Evolutionary conservation across 2,113 vertebrate genomes (phyloP).

Genomic region (Lipotes vexillifer): DNA sequence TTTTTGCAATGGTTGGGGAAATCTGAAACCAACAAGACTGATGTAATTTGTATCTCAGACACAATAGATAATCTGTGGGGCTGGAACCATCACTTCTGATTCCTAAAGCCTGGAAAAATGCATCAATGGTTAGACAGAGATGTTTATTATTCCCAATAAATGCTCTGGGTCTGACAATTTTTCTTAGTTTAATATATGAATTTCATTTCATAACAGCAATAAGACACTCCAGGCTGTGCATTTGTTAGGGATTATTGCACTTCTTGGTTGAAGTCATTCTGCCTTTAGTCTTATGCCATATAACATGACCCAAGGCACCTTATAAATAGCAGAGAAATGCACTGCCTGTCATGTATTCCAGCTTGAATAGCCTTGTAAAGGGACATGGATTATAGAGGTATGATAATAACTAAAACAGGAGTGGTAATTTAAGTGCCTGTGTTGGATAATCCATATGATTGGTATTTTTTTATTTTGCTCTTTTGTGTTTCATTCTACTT

Average conservation of each 20-base stretch:
- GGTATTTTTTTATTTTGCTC: conserved; percentile 54
- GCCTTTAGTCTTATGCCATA: conserved; percentile 74
- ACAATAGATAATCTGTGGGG: conserved; percentile 24
- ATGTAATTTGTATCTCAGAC: conserved; percentile 11
- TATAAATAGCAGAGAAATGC: conserved; percentile 71
- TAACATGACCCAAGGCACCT: conserved; percentile 77
- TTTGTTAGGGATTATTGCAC: conserved; percentile 75
- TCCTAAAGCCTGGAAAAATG: conserved; percentile 49
- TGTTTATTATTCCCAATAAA: conserved; percentile 75
- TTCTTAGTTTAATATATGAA: conserved; percentile 76
- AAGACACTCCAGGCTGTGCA: conserved; percentile 73
- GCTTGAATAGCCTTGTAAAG: conserved; percentile 75
- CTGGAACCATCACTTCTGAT: conserved; percentile 33
- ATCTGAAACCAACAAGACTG: neutral
- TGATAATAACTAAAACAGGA: conserved; percentile 68
- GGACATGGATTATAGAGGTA: conserved; percentile 71
- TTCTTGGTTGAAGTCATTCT: conserved; percentile 75
- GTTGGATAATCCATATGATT: conserved; percentile 70
- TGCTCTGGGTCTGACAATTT: conserved; percentile 68
- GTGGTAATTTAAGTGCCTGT: conserved; percentile 67
- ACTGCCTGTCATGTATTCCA: conserved; percentile 72
- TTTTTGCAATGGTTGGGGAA: neutral
- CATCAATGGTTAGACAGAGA: conserved; percentile 64
- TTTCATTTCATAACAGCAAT: conserved; percentile 75
- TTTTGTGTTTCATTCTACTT: conserved; percentile 66